These are phyloP conservation scores for Sinocyclocheilus maitianheensis DNA, from an alignment of 2,113 vertebrate genomes.

Conservation along the genomic window DNA sequence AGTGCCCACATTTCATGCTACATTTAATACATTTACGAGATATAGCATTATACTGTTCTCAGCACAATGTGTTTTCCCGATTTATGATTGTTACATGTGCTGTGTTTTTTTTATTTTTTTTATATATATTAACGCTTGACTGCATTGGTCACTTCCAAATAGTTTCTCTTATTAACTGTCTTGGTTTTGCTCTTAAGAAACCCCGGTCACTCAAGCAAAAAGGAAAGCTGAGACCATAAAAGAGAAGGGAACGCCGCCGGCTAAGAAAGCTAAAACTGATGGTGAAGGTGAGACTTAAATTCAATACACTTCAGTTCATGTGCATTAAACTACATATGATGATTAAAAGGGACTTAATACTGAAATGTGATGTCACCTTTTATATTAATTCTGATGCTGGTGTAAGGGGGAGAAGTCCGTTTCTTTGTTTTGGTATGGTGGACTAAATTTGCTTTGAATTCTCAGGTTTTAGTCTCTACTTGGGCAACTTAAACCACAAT, in stretches of 20 bases:
- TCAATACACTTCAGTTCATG: neutral
- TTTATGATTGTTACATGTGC: no score
- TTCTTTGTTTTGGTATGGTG: neutral
- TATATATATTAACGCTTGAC: no score
- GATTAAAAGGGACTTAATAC: conserved; percentile 85
- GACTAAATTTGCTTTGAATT: neutral
- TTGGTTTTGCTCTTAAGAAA: conserved; percentile 44
- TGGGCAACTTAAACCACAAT: conserved; percentile 82
- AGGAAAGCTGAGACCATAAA: conserved; percentile 77
- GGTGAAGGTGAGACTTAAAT: conserved; percentile 63
- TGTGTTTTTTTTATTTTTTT: no score
- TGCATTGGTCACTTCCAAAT: neutral
- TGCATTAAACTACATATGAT: conserved; percentile 68
- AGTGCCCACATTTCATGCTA: no score
- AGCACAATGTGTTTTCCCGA: no score
- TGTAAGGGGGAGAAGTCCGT: neutral
- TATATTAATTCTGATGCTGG: conserved; percentile 69
- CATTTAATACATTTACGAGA: no score
- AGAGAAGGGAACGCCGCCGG: conserved; percentile 73
- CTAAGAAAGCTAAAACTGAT: conserved; percentile 77
- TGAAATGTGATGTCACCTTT: conserved; percentile 78
- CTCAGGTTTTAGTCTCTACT: conserved; percentile 81
- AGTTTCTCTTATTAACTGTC: neutral
- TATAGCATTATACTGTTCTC: no score
- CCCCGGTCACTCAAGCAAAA: conserved; percentile 68